phyloP scores from a whole-genome alignment of 2,888 invertebrate species.

The Caenorhabditis afra region DNA sequence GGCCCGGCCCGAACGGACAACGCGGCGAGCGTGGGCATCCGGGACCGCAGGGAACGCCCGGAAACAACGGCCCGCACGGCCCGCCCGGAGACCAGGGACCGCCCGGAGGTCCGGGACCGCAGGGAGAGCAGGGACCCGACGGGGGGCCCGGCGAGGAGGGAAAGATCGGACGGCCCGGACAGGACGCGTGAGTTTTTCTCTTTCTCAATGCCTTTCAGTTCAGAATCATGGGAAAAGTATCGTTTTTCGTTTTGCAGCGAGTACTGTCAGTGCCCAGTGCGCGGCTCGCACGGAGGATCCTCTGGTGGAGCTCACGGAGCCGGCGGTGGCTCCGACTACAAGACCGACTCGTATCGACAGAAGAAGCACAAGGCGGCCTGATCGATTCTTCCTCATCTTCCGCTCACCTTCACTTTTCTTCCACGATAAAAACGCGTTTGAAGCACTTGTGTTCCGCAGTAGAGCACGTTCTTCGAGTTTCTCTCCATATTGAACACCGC shows the following conservation, averaged over 20 bases:
- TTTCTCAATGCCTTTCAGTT: not conserved
- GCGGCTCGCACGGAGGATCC: slow-evolving; percentile 43
- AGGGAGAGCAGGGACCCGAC: slow-evolving; percentile 57
- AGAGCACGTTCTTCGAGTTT: slow-evolving; percentile 90
- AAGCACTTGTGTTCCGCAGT: slow-evolving; percentile 91
- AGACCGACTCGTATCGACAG: slow-evolving; percentile 46
- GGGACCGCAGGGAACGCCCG: slow-evolving; percentile 62
- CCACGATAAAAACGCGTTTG: slow-evolving; percentile 86
- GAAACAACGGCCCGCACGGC: slow-evolving; percentile 53
- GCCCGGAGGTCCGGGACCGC: slow-evolving; percentile 59
- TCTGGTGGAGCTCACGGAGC: slow-evolving; percentile 28
- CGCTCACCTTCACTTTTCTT: slow-evolving; percentile 75
- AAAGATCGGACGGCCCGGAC: slow-evolving; percentile 61
- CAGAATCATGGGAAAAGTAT: not conserved
- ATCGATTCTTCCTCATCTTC: not conserved
- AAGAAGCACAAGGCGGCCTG: slow-evolving; percentile 21
- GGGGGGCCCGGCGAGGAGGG: slow-evolving; percentile 64
- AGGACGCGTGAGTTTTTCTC: slow-evolving; percentile 52
- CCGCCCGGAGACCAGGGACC: slow-evolving; percentile 61
- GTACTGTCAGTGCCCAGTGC: slow-evolving; percentile 53
- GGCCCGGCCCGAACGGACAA: slow-evolving; percentile 65
- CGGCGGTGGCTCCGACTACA: slow-evolving; percentile 7
- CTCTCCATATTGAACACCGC: slow-evolving; percentile 84
- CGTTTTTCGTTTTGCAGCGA: slow-evolving; percentile 27
- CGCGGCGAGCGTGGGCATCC: slow-evolving; percentile 58